A percentile compares a stretch with the other conserved stretches of the same genome.
Evolutionary conservation across 2,797 vertebrate species (phyloP).

Genomic region (Tragelaphus eurycerus): DNA sequence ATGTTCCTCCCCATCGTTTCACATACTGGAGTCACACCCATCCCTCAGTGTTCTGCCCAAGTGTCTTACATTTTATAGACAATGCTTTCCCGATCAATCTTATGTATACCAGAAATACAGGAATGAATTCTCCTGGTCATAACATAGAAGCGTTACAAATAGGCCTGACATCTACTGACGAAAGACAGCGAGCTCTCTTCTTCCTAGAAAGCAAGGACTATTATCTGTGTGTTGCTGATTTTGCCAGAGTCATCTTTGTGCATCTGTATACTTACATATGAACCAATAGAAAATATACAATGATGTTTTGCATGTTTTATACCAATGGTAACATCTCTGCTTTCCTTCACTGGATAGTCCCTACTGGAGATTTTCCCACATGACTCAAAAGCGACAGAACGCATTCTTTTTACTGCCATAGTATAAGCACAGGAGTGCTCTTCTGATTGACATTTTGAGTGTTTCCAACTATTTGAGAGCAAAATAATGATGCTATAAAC

Average conservation of each 20-base stretch:
- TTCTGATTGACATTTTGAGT: slow-evolving; percentile 27
- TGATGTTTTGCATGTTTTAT: slow-evolving; percentile 23
- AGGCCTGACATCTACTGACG: background rate
- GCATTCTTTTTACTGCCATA: background rate
- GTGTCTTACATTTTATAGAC: background rate
- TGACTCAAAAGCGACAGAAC: background rate
- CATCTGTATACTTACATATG: background rate
- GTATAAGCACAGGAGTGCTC: background rate
- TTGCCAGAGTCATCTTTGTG: background rate
- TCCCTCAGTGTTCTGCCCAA: background rate
- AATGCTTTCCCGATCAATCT: background rate
- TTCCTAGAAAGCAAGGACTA: background rate
- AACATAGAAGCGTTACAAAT: background rate
- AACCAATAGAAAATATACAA: background rate
- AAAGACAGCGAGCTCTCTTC: background rate
- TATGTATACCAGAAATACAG: background rate
- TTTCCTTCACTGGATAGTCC: background rate
- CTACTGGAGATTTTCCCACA: background rate
- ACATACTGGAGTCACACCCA: background rate
- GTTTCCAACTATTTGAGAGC: slow-evolving; percentile 6
- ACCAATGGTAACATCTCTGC: slow-evolving; percentile 22
- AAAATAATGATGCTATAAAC: slow-evolving; percentile 21
- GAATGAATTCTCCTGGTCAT: background rate
- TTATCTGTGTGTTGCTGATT: background rate
- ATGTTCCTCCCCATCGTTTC: background rate